phyloP scores from a whole-genome alignment of 2,888 invertebrate genomes.

The Drosophila atroscutellata region DNA sequence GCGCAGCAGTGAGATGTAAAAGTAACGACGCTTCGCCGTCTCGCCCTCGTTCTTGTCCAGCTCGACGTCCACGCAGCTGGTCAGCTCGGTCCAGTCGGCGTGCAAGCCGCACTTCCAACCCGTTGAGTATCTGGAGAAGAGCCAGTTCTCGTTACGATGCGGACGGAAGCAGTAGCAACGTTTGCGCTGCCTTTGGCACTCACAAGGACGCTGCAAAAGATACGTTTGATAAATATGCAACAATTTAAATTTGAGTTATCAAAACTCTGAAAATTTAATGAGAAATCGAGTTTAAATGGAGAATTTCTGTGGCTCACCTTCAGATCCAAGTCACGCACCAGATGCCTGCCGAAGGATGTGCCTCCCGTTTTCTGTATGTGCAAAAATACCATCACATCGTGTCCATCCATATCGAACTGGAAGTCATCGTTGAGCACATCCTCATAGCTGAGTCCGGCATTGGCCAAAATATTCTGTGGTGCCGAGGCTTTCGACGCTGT shows the following conservation, averaged over 20 bases:
- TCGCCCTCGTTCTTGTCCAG: constrained; percentile 96
- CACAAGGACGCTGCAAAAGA: constrained; percentile 91
- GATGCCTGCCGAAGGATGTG: constrained; percentile 97
- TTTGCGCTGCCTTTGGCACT: constrained; percentile 95
- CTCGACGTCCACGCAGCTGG: constrained; percentile 95
- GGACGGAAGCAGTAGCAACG: constrained; percentile 96
- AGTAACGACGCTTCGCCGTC: constrained; percentile 93
- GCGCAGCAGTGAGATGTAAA: constrained; percentile 97
- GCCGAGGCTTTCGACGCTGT: constrained; percentile 77
- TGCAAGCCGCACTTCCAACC: constrained; percentile 99
- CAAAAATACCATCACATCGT: constrained; percentile 98
- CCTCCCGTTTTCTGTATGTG: constrained; percentile 99
- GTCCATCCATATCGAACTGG: constrained; percentile 94
- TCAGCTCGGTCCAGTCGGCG: constrained; percentile 99
- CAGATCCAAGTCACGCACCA: constrained; percentile 96
- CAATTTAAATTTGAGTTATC: background rate
- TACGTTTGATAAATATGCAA: background rate
- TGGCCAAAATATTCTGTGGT: constrained; percentile 83
- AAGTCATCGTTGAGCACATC: constrained; percentile 94
- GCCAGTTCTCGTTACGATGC: constrained; percentile 97
- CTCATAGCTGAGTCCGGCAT: constrained; percentile 91
- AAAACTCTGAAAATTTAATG: background rate
- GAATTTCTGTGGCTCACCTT: constrained; percentile 85
- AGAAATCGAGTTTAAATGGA: background rate
- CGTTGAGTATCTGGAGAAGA: constrained; percentile 98